A percentile compares a stretch with the other conserved stretches of the same genome.
phyloP scores from a whole-genome alignment of 2,888 invertebrate species.

The Diloba caeruleocephala region DNA sequence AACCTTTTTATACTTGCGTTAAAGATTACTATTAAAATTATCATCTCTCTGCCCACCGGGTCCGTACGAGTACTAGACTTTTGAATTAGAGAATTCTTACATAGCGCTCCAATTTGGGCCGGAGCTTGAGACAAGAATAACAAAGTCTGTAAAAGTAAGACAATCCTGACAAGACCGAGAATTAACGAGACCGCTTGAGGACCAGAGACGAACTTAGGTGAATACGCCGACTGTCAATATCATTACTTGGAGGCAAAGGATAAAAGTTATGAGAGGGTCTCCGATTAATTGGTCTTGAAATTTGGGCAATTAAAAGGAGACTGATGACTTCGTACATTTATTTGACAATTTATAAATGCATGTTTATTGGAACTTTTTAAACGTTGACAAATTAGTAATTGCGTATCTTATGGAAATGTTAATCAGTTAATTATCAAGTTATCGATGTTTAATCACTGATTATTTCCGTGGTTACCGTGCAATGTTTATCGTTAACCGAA shows the following conservation, averaged over 20 bases:
- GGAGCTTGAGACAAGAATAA: conserved; percentile 60
- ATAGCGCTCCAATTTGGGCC: conserved; percentile 52
- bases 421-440: no score
- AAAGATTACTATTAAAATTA: no score
- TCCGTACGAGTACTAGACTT: conserved; percentile 45
- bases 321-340: no score
- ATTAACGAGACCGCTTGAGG: conserved; percentile 56
- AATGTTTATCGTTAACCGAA: no score
- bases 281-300: background rate
- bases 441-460: no score
- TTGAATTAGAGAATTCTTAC: conserved; percentile 44
- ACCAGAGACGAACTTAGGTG: conserved; percentile 45
- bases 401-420: no score
- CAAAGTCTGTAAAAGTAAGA: conserved; percentile 61
- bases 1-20: no score
- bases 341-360: no score
- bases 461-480: no score
- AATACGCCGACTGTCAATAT: conserved; percentile 21
- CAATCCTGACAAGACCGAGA: conserved; percentile 57
- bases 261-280: conserved; percentile 15
- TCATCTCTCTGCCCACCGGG: conserved; percentile 19
- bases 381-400: no score
- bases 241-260: conserved; percentile 14
- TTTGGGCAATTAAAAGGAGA: conserved; percentile 7
- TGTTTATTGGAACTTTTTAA: no score